Conservation (phyloP, 2,113 vertebrate species). For the Halichoerus grypus region DNA sequence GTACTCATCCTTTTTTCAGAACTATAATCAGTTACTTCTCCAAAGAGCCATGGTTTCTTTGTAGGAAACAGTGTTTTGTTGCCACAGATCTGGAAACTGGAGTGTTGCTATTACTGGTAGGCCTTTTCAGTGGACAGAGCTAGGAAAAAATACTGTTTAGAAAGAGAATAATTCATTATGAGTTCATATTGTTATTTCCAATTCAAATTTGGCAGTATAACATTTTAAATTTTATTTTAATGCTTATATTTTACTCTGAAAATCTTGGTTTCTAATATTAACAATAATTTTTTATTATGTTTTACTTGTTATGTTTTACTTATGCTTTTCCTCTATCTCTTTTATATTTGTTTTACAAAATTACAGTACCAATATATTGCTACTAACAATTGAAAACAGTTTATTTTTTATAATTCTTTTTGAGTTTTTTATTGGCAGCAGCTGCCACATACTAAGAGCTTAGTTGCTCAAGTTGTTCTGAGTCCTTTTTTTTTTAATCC, state of each 20-base stretch:
- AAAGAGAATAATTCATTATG: background rate
- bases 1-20: background rate
- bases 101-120: background rate
- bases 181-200: background rate
- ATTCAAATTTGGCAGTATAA: background rate
- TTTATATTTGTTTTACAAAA: constrained; percentile 22
- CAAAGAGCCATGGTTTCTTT: background rate
- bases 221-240: constrained; percentile 35
- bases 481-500: background rate
- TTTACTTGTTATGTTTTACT: constrained; percentile 16
- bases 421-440: background rate
- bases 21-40: background rate
- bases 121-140: background rate
- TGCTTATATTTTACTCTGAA: constrained; percentile 21
- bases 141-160: background rate
- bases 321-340: background rate
- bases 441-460: background rate
- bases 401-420: constrained; percentile 26
- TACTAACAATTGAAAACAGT: background rate
- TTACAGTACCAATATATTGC: background rate
- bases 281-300: background rate
- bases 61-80: background rate
- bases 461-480: background rate
- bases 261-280: background rate
- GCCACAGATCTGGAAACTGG: background rate